Percentiles rank a stretch among this genome's conserved stretches.
These are phyloP conservation scores for Eristalis pertinax DNA, from an alignment of 2,888 invertebrate genomes.

Conservation along the genomic window DNA sequence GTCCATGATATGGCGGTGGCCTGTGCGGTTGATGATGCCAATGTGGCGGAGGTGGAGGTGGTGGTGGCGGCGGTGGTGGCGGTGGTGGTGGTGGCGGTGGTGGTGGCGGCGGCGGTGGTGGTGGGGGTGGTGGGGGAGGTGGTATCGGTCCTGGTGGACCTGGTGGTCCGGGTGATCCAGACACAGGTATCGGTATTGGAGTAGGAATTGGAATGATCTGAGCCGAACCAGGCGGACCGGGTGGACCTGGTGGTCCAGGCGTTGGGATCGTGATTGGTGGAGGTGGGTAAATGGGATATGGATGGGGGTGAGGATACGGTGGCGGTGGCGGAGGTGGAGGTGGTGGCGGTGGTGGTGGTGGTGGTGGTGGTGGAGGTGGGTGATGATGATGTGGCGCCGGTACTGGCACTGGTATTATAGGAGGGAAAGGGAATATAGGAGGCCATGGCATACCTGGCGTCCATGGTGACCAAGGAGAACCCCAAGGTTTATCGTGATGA, in stretches of 20 bases:
- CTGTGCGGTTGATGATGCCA: neutral
- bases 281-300: neutral
- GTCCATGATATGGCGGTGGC: neutral
- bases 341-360: neutral
- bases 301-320: neutral
- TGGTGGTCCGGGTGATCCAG: neutral
- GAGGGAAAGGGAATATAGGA: neutral
- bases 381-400: neutral
- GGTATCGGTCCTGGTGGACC: neutral
- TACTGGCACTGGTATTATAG: neutral
- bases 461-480: neutral
- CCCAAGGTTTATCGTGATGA: neutral
- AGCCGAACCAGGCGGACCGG: neutral
- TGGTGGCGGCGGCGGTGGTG: neutral
- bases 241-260: neutral
- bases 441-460: neutral
- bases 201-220: neutral
- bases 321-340: neutral
- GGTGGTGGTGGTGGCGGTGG: neutral
- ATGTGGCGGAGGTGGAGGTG: neutral
- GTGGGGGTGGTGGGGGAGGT: neutral
- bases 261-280: constrained; percentile 1
- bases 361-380: neutral
- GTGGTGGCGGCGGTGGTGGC: neutral
- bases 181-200: neutral